phyloP scores from a whole-genome alignment of 2,888 invertebrate genomes.

The Caenorhabditis wallacei region DNA sequence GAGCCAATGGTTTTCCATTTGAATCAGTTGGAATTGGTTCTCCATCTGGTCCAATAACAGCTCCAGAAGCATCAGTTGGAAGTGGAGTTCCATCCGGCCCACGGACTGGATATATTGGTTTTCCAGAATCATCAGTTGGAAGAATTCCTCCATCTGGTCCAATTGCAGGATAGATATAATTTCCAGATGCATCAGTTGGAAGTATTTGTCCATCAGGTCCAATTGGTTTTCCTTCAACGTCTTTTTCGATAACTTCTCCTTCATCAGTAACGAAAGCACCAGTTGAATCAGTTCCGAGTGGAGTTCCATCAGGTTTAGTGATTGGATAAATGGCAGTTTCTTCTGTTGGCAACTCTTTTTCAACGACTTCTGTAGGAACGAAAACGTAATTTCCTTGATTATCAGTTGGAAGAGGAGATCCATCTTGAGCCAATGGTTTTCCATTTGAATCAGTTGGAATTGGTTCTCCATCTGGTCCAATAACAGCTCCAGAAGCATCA shows the following conservation, averaged over 20 bases:
- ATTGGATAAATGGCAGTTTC: conserved; percentile 9
- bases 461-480: conserved; percentile 28
- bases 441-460: conserved; percentile 22
- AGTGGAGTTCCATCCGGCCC: conserved; percentile 63
- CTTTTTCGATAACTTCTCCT: conserved; percentile 11
- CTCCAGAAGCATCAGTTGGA: conserved; percentile 62
- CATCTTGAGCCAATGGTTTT: conserved; percentile 5
- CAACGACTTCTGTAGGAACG: conserved; percentile 1
- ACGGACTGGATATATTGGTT: neutral
- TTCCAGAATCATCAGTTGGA: conserved; percentile 43
- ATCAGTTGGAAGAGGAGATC: conserved; percentile 26
- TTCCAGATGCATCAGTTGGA: conserved; percentile 50
- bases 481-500: conserved; percentile 18
- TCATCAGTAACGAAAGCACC: conserved; percentile 10
- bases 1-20: conserved; percentile 53
- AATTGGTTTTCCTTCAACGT: conserved; percentile 31
- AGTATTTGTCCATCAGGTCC: conserved; percentile 21
- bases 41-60: conserved; percentile 65
- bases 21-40: conserved; percentile 62
- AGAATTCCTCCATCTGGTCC: conserved; percentile 58
- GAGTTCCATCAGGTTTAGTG: conserved; percentile 21
- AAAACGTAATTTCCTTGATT: conserved; percentile 6
- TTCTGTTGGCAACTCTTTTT: neutral
- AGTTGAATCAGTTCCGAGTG: conserved; percentile 8
- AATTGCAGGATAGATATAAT: conserved; percentile 46